phyloP scores from a whole-genome alignment of 2,113 vertebrate species.

The Monopterus albus region DNA sequence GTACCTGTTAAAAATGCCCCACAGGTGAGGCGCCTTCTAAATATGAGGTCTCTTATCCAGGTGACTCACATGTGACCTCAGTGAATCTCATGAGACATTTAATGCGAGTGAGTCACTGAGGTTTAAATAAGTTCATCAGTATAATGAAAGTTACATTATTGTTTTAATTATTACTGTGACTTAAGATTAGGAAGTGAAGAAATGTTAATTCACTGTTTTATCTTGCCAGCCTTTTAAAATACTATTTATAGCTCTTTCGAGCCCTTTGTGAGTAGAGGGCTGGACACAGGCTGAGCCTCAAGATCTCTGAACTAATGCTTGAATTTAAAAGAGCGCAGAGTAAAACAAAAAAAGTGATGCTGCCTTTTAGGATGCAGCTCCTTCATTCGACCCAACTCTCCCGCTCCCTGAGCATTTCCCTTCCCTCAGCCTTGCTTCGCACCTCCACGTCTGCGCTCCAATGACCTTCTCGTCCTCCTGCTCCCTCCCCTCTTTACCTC shows the following conservation, averaged over 20 bases:
- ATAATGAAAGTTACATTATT: background rate
- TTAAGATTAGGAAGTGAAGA: background rate
- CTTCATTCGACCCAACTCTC: background rate
- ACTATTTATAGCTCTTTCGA: constrained; percentile 16
- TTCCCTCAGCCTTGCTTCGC: constrained; percentile 20
- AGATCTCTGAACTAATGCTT: background rate
- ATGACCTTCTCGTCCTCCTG: constrained; percentile 54
- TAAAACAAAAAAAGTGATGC: constrained; percentile 1
- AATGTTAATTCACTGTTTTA: background rate
- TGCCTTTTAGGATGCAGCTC: constrained; percentile 33
- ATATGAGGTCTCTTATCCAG: background rate
- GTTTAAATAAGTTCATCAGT: constrained; percentile 8
- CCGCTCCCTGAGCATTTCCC: background rate
- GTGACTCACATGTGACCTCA: constrained; percentile 20
- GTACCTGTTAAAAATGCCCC: constrained; percentile 2
- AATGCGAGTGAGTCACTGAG: too few relatives aligned
- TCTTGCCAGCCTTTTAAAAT: background rate
- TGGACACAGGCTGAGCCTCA: constrained; percentile 3
- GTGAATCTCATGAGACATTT: background rate
- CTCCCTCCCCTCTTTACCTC: constrained; percentile 35
- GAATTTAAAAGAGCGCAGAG: background rate
- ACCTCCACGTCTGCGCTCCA: constrained; percentile 39
- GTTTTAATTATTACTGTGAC: background rate
- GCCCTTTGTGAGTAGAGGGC: background rate
- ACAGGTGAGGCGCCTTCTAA: background rate